A percentile compares a stretch with the other conserved stretches of the same genome.
These are phyloP conservation scores for Malacoctenus gilli DNA, from an alignment of 2,797 vertebrate genomes.

Conservation along the genomic window DNA sequence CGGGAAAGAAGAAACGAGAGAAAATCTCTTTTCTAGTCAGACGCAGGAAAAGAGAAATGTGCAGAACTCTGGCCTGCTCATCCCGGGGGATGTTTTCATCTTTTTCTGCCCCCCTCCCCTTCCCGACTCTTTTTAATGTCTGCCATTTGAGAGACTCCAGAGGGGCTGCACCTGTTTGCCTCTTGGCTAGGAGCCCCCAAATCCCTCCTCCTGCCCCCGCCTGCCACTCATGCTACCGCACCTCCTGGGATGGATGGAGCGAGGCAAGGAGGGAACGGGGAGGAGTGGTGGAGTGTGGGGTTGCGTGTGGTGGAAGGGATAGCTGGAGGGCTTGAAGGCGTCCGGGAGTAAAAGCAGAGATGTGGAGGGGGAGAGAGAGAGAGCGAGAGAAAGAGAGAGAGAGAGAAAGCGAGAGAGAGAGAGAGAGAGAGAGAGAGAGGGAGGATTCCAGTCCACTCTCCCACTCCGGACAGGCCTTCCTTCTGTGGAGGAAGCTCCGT, in stretches of 20 bases:
- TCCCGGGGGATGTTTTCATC: conserved; percentile 82
- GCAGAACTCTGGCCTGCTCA: conserved; percentile 75
- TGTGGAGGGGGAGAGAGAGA: conserved; percentile 44
- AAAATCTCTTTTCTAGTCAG: conserved; percentile 56
- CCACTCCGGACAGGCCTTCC: conserved; percentile 63
- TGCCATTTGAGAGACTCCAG: conserved; percentile 86
- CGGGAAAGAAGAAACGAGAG: conserved; percentile 33
- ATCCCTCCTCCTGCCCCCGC: conserved; percentile 79
- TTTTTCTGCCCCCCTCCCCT: conserved; percentile 44
- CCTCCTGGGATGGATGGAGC: conserved; percentile 79
- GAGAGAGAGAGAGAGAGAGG: conserved; percentile 48
- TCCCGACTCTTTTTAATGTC: conserved; percentile 77
- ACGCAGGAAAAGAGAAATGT: conserved; percentile 57
- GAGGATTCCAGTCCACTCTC: conserved; percentile 74
- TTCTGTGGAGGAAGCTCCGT: conserved; percentile 52
- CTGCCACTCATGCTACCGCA: conserved; percentile 82
- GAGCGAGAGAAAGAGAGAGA: conserved; percentile 36
- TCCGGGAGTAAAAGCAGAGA: conserved; percentile 74
- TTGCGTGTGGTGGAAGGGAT: conserved; percentile 82
- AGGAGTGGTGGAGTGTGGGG: conserved; percentile 55
- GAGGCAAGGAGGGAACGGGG: conserved; percentile 56
- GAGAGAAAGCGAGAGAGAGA: conserved; percentile 32
- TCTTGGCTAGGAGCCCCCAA: conserved; percentile 82
- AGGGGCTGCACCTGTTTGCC: conserved; percentile 88
- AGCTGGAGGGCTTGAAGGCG: conserved; percentile 80